Evolutionary conservation across 2,113 vertebrate species (phyloP).

Genomic region (Pseudorhombus dupliciocellatus): DNA sequence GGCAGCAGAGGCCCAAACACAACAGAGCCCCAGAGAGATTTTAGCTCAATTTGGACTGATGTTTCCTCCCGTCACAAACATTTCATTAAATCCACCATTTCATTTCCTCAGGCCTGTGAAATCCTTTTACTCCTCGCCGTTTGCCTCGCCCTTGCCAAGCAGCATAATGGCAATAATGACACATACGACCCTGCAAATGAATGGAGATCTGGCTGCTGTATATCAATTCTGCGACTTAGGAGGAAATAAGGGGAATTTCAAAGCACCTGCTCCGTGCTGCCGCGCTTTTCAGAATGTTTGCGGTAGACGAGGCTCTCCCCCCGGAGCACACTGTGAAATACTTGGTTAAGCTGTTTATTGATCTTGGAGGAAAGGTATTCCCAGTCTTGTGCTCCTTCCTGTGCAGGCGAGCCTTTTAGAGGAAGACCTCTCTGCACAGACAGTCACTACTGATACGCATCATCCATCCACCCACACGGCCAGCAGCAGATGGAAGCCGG

Average conservation of each 20-base stretch:
- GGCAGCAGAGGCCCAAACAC: background rate
- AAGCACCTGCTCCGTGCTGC: background rate
- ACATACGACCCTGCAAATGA: slow-evolving; percentile 61
- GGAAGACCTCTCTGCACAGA: slow-evolving; percentile 39
- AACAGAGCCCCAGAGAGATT: slow-evolving; percentile 13
- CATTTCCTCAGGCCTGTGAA: slow-evolving; percentile 49
- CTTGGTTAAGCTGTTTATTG: slow-evolving; percentile 75
- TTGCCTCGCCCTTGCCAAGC: slow-evolving; percentile 8
- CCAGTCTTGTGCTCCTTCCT: slow-evolving; percentile 40
- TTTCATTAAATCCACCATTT: slow-evolving; percentile 58
- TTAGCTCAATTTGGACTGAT: slow-evolving; percentile 38
- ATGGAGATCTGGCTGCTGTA: slow-evolving; percentile 41
- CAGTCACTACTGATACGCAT: slow-evolving; percentile 61
- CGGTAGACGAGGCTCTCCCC: slow-evolving; percentile 20
- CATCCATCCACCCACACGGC: slow-evolving; percentile 55
- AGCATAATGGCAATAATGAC: slow-evolving; percentile 55
- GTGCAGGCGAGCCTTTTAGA: slow-evolving; percentile 55
- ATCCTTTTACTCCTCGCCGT: slow-evolving; percentile 41
- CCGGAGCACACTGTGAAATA: slow-evolving; percentile 57
- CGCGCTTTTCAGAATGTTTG: background rate
- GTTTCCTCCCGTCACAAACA: slow-evolving; percentile 54
- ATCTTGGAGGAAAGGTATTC: slow-evolving; percentile 67
- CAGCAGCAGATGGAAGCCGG: slow-evolving; percentile 5
- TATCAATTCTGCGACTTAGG: slow-evolving; percentile 54
- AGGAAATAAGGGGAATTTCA: slow-evolving; percentile 39